Evolutionary conservation across 2,888 invertebrate genomes (phyloP).

Genomic region (Melinaea menophilus): DNA sequence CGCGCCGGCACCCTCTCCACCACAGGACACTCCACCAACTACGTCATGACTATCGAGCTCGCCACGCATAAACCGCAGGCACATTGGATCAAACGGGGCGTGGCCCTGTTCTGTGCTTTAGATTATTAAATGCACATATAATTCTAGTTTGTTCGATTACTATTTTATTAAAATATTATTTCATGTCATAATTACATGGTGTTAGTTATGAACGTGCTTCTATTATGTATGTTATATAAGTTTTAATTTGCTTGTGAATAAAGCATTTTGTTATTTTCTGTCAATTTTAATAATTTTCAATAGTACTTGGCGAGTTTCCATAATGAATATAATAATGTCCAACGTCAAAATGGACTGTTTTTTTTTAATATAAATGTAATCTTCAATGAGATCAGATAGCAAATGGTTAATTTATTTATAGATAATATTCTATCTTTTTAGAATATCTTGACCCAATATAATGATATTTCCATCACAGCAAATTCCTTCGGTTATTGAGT

Average conservation of each 20-base stretch:
- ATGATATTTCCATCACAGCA: no score
- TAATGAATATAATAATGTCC: no score
- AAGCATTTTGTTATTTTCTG: not conserved
- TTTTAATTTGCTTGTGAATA: slow-evolving; percentile 4
- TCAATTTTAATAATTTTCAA: not conserved
- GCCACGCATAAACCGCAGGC: slow-evolving; percentile 79
- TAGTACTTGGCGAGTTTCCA: no score
- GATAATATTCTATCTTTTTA: no score
- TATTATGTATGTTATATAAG: slow-evolving; percentile 3
- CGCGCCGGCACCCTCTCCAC: slow-evolving; percentile 86
- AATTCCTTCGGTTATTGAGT: no score
- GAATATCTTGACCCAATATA: no score
- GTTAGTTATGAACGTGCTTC: not conserved
- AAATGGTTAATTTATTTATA: no score
- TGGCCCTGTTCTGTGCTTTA: slow-evolving; percentile 86
- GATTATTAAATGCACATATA: slow-evolving; percentile 52
- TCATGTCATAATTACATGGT: not conserved
- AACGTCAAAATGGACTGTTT: no score
- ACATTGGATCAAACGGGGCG: slow-evolving; percentile 89
- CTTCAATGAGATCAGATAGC: no score
- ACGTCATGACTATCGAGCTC: slow-evolving; percentile 85
- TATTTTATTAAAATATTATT: slow-evolving; percentile 1
- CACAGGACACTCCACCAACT: slow-evolving; percentile 91
- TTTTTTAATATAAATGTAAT: no score
- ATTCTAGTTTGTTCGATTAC: not conserved